Conservation (phyloP, 2,888 invertebrate species). For the Microchrysa polita region DNA sequence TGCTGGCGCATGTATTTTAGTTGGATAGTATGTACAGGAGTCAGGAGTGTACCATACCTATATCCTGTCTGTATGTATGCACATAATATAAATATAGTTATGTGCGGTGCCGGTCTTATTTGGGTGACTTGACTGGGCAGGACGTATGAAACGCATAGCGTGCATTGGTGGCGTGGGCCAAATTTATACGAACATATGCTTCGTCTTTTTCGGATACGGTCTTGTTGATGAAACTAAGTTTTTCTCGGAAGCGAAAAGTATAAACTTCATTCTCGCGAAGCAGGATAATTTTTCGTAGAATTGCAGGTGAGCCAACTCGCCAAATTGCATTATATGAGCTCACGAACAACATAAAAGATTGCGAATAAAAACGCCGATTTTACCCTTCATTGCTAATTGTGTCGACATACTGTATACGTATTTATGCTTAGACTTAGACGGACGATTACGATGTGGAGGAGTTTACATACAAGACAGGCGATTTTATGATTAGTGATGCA, state of each 20-base stretch:
- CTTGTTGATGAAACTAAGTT: conserved; percentile 36
- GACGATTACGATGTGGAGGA: too few species aligned
- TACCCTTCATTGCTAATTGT: too few species aligned
- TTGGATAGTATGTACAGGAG: background rate
- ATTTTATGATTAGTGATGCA: too few species aligned
- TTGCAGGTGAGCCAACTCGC: conserved; percentile 21
- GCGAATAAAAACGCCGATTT: too few species aligned
- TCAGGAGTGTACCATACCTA: background rate
- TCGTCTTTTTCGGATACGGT: background rate
- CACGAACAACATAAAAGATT: background rate
- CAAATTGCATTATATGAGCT: conserved; percentile 9
- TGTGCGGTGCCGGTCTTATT: conserved; percentile 2
- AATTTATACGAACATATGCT: conserved; percentile 28
- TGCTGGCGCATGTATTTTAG: background rate
- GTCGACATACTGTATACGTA: too few species aligned
- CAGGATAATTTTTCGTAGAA: conserved; percentile 31
- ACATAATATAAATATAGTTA: too few species aligned
- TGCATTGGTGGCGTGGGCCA: background rate
- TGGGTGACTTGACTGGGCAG: conserved; percentile 26
- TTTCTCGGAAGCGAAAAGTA: conserved; percentile 37
- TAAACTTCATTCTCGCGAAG: conserved; percentile 36
- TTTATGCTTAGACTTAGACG: too few species aligned
- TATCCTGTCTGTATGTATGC: background rate
- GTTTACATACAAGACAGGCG: too few species aligned
- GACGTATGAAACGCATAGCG: background rate